These are phyloP conservation scores for Dipodomys merriami DNA, from an alignment of 2,113 vertebrate genomes.

Conservation along the genomic window DNA sequence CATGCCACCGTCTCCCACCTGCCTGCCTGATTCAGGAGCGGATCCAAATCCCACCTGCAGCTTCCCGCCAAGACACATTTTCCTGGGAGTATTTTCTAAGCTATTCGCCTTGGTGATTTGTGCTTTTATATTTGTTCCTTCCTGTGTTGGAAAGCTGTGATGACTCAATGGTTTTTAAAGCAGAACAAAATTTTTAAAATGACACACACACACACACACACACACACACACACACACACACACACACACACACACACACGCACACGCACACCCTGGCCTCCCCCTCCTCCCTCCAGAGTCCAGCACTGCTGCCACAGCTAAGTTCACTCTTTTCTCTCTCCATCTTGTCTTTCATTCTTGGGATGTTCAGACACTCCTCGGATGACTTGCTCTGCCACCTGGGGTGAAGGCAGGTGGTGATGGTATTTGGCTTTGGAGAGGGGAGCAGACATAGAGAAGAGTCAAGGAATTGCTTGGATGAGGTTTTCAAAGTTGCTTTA, in stretches of 20 bases:
- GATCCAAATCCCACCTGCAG: no score
- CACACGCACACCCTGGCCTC: not conserved
- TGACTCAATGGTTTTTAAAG: not conserved
- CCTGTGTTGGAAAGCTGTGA: not conserved
- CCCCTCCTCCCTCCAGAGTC: rapidly evolving
- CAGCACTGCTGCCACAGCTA: rapidly evolving
- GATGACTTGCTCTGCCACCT: not conserved
- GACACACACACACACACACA: no score
- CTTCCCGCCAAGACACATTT: not conserved
- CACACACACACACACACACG: not conserved
- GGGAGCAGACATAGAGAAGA: not conserved
- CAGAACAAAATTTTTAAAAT: no score
- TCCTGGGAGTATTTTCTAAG: not conserved
- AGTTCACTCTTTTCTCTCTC: rapidly evolving
- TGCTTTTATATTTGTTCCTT: not conserved
- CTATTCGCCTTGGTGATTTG: not conserved
- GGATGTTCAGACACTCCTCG: not conserved
- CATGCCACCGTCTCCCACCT: not conserved
- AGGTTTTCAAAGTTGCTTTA: not conserved
- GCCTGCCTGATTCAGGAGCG: not conserved
- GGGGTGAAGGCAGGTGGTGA: rapidly evolving
- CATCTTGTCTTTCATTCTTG: no score
- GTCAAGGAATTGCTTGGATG: not conserved
- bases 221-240: no score
- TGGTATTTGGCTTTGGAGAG: not conserved